Conservation (phyloP, 2,113 vertebrate genomes). For the Actinemys pallida region DNA sequence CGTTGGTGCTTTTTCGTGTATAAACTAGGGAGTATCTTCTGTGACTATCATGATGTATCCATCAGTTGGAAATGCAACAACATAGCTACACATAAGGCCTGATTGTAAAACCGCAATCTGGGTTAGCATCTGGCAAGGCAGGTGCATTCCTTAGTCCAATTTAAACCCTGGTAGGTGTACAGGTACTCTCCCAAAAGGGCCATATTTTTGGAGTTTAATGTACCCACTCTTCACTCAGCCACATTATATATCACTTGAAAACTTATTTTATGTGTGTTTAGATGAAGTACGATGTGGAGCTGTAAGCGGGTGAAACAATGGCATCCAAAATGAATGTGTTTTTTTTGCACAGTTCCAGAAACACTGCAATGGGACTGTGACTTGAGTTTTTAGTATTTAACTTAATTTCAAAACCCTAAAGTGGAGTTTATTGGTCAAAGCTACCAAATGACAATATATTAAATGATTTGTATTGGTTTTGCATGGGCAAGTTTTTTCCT, state of each 20-base stretch:
- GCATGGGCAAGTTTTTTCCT: background rate
- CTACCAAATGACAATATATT: background rate
- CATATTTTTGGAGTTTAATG: background rate
- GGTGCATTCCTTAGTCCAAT: background rate
- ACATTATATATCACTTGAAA: background rate
- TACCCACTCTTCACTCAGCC: background rate
- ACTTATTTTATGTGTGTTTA: background rate
- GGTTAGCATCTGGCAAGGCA: background rate
- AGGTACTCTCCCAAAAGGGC: background rate
- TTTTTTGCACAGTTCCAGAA: background rate
- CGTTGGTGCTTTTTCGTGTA: background rate
- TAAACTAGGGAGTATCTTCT: background rate
- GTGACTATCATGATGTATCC: background rate
- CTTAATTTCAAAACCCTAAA: background rate
- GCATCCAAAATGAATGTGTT: background rate
- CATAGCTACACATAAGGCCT: background rate
- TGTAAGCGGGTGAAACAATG: background rate
- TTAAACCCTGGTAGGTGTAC: background rate
- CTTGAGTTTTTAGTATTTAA: background rate
- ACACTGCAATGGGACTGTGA: background rate
- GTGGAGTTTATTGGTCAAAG: background rate
- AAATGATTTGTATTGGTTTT: background rate
- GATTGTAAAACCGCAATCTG: background rate
- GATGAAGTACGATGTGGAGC: background rate
- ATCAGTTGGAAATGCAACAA: background rate